These are phyloP conservation scores for Drosophila melanogaster DNA, from an alignment of 1,140 invertebrate genomes.

Conservation along the genomic window Release_6_plus_ISO1_MT NT_033777.3:25566501-25567000, in stretches of 20 bases:
- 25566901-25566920: slow-evolving; percentile 27
- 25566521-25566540: slow-evolving; percentile 70
- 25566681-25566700: slow-evolving; percentile 61
- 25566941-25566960: not conserved
- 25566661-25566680: slow-evolving; percentile 38
- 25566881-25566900: slow-evolving; percentile 15
- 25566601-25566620: slow-evolving; percentile 25
- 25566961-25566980: slow-evolving; percentile 10
- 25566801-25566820: not conserved
- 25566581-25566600: slow-evolving; percentile 19
- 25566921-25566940: slow-evolving; percentile 31
- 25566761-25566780: slow-evolving; percentile 62
- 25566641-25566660: slow-evolving; percentile 7
- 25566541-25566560: slow-evolving; percentile 47
- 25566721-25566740: slow-evolving; percentile 23
- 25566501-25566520: slow-evolving; percentile 24
- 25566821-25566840: not conserved
- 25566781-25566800: slow-evolving; percentile 20
- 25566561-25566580: slow-evolving; percentile 8
- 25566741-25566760: slow-evolving; percentile 48
- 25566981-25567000: not conserved
- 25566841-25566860: slow-evolving; percentile 48
- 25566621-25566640: slow-evolving; percentile 58
- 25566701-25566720: slow-evolving; percentile 26
- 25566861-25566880: slow-evolving; percentile 54